phyloP scores from a whole-genome alignment of 1,140 invertebrate genomes.

The Spodoptera frugiperda region DNA sequence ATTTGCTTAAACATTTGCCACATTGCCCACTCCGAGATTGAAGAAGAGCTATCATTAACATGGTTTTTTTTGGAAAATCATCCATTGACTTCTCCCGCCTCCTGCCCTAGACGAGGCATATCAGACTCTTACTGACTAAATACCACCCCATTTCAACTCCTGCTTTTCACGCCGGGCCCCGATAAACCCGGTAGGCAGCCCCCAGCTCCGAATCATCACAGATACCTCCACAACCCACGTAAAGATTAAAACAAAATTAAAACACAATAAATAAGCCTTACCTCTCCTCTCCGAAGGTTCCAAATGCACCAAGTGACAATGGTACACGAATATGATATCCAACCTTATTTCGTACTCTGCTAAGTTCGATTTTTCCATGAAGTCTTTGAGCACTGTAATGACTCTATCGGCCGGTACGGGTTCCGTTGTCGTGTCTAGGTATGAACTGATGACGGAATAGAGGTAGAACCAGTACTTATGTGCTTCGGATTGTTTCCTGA shows the following conservation, averaged over 20 bases:
- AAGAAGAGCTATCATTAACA: too few species aligned
- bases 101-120: too few species aligned
- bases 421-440: conserved; percentile 59
- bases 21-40: too few species aligned
- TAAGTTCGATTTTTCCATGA: conserved; percentile 94
- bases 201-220: too few species aligned
- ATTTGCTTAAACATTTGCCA: too few species aligned
- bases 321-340: conserved; percentile 92
- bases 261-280: conserved; percentile 57
- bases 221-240: not conserved
- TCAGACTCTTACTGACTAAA: too few species aligned
- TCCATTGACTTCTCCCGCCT: too few species aligned
- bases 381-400: conserved; percentile 90
- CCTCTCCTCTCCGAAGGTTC: conserved; percentile 76
- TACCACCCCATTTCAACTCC: too few species aligned
- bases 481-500: conserved; percentile 88
- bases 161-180: too few species aligned
- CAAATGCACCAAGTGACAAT: conserved; percentile 90
- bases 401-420: conserved; percentile 68
- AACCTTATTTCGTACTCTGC: conserved; percentile 94
- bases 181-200: too few species aligned
- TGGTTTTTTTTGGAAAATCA: too few species aligned
- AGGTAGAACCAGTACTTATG: conserved; percentile 97
- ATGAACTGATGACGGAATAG: conserved; percentile 89
- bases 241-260: not conserved